Evolutionary conservation across 2,113 vertebrate genomes (phyloP).

Genomic region (Platichthys flesus): DNA sequence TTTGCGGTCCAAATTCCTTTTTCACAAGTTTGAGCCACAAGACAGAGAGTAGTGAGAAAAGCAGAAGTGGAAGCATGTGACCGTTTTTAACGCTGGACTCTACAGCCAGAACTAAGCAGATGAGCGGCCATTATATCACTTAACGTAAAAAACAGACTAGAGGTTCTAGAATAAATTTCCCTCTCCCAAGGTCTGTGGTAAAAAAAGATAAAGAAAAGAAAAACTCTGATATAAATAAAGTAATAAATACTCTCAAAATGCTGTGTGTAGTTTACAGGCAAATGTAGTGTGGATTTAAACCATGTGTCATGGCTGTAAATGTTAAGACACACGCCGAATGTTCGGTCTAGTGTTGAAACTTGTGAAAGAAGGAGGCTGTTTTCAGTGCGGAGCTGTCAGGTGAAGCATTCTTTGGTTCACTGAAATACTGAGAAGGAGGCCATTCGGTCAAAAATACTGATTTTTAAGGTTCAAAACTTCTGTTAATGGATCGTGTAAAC

Average conservation of each 20-base stretch:
- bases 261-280: constrained; percentile 51
- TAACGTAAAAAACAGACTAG: constrained; percentile 4
- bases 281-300: constrained; percentile 71
- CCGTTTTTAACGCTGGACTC: constrained; percentile 14
- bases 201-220: constrained; percentile 22
- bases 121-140: neutral
- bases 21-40: constrained; percentile 46
- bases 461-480: constrained; percentile 36
- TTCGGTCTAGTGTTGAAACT: constrained; percentile 57
- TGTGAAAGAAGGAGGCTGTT: constrained; percentile 13
- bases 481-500: neutral
- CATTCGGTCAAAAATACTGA: constrained; percentile 49
- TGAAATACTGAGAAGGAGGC: constrained; percentile 69
- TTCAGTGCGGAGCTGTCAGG: constrained; percentile 26
- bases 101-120: constrained; percentile 9
- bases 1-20: constrained; percentile 26
- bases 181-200: constrained; percentile 27
- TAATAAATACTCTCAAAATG: constrained; percentile 74
- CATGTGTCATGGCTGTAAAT: constrained; percentile 10
- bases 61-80: constrained; percentile 61
- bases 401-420: constrained; percentile 55
- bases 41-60: constrained; percentile 39
- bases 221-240: constrained; percentile 64
- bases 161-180: neutral
- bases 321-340: constrained; percentile 16